These are phyloP conservation scores for Hirtodrosophila trivittata DNA, from an alignment of 2,888 invertebrate species.

Conservation along the genomic window DNA sequence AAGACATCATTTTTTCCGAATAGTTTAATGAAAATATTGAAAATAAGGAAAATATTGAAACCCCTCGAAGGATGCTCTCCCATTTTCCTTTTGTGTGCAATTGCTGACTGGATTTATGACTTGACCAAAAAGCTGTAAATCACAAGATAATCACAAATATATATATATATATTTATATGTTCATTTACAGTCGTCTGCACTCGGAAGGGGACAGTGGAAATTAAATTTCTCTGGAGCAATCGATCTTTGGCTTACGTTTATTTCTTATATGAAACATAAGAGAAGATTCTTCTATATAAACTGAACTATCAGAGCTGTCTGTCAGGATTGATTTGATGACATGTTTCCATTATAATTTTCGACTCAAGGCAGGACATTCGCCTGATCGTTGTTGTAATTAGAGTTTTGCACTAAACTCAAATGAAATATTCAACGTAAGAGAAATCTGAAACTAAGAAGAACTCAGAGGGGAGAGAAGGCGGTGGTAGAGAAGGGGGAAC, in stretches of 20 bases:
- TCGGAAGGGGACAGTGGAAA: too few relatives aligned
- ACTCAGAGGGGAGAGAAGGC: not conserved
- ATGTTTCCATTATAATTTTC: too few relatives aligned
- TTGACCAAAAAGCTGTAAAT: conserved; percentile 75
- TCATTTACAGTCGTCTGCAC: not conserved
- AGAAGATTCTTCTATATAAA: too few relatives aligned
- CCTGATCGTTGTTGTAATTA: conserved; percentile 35
- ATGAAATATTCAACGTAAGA: conserved; percentile 51
- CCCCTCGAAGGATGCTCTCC: conserved; percentile 6
- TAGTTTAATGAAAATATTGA: conserved; percentile 58
- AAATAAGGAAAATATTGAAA: conserved; percentile 51
- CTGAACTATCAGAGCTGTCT: too few relatives aligned
- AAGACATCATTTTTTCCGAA: conserved; percentile 46
- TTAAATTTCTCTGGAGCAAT: too few relatives aligned
- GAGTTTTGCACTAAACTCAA: conserved; percentile 29
- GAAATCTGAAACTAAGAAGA: conserved; percentile 43
- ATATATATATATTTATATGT: conserved; percentile 13
- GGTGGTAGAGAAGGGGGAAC: not conserved
- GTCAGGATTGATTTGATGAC: too few relatives aligned
- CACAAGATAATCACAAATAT: conserved; percentile 75
- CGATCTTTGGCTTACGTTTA: too few relatives aligned
- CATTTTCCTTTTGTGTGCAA: conserved; percentile 16
- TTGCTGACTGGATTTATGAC: conserved; percentile 55
- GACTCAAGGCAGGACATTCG: too few relatives aligned
- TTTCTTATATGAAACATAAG: too few relatives aligned